A percentile compares a stretch with the other conserved stretches of the same genome.
Evolutionary conservation across 2,888 invertebrate species (phyloP).

Genomic region (Tipula helvola): DNA sequence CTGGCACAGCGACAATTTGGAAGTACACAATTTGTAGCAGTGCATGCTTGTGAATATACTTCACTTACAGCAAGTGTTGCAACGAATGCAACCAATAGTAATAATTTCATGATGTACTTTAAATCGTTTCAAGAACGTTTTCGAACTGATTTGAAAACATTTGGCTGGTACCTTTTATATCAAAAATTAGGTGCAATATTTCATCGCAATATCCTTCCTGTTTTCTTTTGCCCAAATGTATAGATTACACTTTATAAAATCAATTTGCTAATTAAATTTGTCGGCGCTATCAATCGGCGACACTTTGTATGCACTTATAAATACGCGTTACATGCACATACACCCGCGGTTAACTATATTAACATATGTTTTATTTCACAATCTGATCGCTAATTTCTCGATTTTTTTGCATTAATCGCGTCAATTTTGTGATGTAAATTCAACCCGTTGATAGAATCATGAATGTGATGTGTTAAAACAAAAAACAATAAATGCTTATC

Average conservation of each 20-base stretch:
- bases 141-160: not conserved
- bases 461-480: too few relatives aligned
- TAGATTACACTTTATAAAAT: not conserved
- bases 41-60: not conserved
- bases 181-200: not conserved
- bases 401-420: too few relatives aligned
- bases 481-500: too few relatives aligned
- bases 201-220: not conserved
- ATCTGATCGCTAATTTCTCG: too few relatives aligned
- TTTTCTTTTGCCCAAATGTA: not conserved
- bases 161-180: not conserved
- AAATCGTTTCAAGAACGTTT: not conserved
- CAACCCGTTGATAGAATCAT: too few relatives aligned
- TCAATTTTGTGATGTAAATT: too few relatives aligned
- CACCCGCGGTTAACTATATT: too few relatives aligned
- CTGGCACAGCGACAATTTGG: conserved; percentile 31
- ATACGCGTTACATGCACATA: not conserved
- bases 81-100: not conserved
- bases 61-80: not conserved
- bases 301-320: not conserved
- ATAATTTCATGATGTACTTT: not conserved
- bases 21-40: conserved; percentile 9
- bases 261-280: not conserved
- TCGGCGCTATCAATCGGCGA: not conserved
- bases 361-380: too few relatives aligned